Percentiles rank a stretch among this genome's conserved stretches.
Evolutionary conservation across 2,888 invertebrate genomes (phyloP).

Genomic region (Sesia bembeciformis): DNA sequence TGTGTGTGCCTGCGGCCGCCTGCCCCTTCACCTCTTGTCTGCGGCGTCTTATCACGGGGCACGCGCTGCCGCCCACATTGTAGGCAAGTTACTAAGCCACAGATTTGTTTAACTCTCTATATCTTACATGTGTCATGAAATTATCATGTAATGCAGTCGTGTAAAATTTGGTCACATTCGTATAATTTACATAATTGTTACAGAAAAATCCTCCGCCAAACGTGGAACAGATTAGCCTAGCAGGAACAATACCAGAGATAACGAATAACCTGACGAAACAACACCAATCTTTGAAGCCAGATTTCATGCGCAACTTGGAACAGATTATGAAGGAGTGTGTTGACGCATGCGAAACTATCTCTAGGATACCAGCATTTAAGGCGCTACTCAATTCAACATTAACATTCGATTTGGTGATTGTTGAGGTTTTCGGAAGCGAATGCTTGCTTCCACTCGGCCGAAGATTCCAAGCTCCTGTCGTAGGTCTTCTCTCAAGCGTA

Average conservation of each 20-base stretch:
- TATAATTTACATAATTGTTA: constrained; percentile 23
- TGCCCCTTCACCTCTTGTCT: constrained; percentile 22
- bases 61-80: constrained; percentile 13
- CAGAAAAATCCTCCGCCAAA: constrained; percentile 59
- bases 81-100: not conserved
- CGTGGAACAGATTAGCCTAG: constrained; percentile 57
- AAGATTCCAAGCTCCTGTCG: constrained; percentile 66
- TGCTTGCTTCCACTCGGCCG: constrained; percentile 73
- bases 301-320: constrained; percentile 50
- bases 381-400: constrained; percentile 46
- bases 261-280: constrained; percentile 51
- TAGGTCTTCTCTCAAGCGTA: constrained; percentile 68
- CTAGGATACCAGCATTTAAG: constrained; percentile 46
- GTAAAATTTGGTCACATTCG: not conserved
- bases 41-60: constrained; percentile 17
- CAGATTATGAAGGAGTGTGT: constrained; percentile 65
- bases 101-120: not conserved
- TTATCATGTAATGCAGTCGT: too few relatives aligned
- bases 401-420: constrained; percentile 53
- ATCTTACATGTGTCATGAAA: too few relatives aligned
- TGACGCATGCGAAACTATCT: constrained; percentile 54
- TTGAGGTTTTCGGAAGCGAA: constrained; percentile 72
- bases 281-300: constrained; percentile 46
- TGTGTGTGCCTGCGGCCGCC: constrained; percentile 9
- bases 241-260: constrained; percentile 64